These are phyloP conservation scores for Drosophila engyochracea DNA, from an alignment of 2,888 invertebrate genomes.

Conservation along the genomic window DNA sequence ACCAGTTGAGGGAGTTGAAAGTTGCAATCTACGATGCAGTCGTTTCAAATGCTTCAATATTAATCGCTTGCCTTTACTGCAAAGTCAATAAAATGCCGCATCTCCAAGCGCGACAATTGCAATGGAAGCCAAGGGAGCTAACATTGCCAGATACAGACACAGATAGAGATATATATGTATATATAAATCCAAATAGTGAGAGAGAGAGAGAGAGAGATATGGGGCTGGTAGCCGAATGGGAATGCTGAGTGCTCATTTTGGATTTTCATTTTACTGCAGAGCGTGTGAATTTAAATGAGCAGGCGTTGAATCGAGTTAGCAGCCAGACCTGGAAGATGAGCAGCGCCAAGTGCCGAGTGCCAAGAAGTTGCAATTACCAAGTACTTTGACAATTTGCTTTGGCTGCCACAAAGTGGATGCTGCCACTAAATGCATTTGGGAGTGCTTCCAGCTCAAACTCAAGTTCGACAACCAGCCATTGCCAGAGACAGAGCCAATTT, in stretches of 20 bases:
- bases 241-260: slow-evolving; percentile 46
- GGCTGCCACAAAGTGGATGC: slow-evolving; percentile 36
- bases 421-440: slow-evolving; percentile 46
- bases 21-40: slow-evolving; percentile 1
- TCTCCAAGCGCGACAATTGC: slow-evolving; percentile 27
- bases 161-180: background rate
- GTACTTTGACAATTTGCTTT: slow-evolving; percentile 47
- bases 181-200: background rate
- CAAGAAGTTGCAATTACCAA: slow-evolving; percentile 52
- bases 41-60: background rate
- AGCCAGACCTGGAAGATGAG: slow-evolving; percentile 1
- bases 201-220: background rate
- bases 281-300: slow-evolving; percentile 59
- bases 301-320: slow-evolving; percentile 17
- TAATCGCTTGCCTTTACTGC: slow-evolving; percentile 1
- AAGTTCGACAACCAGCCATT: slow-evolving; percentile 1
- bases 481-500: slow-evolving; percentile 26
- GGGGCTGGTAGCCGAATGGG: background rate
- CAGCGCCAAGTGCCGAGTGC: slow-evolving; percentile 10
- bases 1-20: slow-evolving; percentile 2
- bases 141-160: background rate
- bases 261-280: slow-evolving; percentile 48
- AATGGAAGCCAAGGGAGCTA: slow-evolving; percentile 8
- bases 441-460: background rate
- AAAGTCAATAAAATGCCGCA: slow-evolving; percentile 34